Evolutionary conservation across 2,888 invertebrate genomes (phyloP).

Genomic region (Drosophila ustulata): DNA sequence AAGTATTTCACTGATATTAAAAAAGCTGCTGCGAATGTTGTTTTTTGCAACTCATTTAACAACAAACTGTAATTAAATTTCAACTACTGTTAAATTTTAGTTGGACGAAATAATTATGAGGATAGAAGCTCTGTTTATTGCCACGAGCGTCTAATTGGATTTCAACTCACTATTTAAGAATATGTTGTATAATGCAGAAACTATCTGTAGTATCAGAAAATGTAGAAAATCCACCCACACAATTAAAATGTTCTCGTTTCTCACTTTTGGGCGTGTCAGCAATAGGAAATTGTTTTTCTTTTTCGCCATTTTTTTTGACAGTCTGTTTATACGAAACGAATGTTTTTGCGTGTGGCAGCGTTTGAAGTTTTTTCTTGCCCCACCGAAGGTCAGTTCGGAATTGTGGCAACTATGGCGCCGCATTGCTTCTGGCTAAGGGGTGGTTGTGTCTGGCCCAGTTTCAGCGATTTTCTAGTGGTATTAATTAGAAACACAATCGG

Average conservation of each 20-base stretch:
- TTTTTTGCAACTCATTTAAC: too few species aligned
- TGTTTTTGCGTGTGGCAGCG: conserved; percentile 46
- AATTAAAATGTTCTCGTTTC: conserved; percentile 1
- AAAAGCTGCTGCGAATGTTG: background rate
- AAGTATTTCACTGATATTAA: background rate
- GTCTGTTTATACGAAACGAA: conserved; percentile 37
- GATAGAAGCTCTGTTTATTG: background rate
- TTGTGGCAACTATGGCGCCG: conserved; percentile 9
- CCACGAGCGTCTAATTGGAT: background rate
- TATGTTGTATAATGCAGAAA: background rate
- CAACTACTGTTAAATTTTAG: background rate
- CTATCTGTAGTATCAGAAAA: background rate
- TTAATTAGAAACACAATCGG: conserved; percentile 67
- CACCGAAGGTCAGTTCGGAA: conserved; percentile 36
- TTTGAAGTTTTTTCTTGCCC: conserved; percentile 4
- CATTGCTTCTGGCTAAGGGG: background rate
- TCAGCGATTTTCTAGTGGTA: conserved; percentile 30
- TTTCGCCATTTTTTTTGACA: conserved; percentile 1
- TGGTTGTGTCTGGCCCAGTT: conserved; percentile 22
- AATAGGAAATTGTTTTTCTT: conserved; percentile 7
- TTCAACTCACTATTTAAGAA: background rate
- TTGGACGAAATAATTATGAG: background rate
- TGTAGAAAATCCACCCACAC: background rate
- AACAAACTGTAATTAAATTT: background rate
- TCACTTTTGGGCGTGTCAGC: conserved; percentile 22